Base-by-base conservation (phyloP, 2,888 invertebrate species). In the Thera obeliscata region DNA sequence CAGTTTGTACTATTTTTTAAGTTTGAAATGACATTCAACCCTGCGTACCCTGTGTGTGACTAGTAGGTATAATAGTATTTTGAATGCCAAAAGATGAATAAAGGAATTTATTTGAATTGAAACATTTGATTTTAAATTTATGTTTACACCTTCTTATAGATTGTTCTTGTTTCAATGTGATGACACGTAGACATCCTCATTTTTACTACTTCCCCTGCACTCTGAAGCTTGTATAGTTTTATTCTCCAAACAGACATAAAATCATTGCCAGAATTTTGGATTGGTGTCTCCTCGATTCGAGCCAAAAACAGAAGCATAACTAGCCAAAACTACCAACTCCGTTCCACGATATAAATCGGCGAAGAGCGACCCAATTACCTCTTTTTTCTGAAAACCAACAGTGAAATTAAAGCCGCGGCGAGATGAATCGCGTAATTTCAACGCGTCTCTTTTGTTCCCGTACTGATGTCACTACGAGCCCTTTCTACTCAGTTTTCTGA, bases 401-500 rank as follows among this genome's bases (percentile, higher is more conserved):
- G 79, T 81, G 82, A 82, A 85, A 88, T 88, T 88, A 87, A 86
- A 88, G 82, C 56, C 56, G 22, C 80, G 77, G 75, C 67, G 66
- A 84, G 86, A 90, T 88, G 87, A 87, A 88, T 88, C 84, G 87
- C 81, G 88, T 87, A 87, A 90, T 90, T 89, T 86, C 82, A 87
- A 86, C 86, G 80, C 65, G 69, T 71, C 74, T 81, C 84, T 83
- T 89, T 89, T 88, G 87, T 87, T 85, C 80, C 58, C 70, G 74
- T 76, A 61, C 81, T 81, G 81, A 86, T 85, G 85, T 86, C 85
- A 83, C 81, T 81, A 76, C 74, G 75, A 76, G 74, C 67, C 70
- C 65, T 70, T 71, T 78, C 74, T 76, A 78, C 78, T 75, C 75
- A 77, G 70, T 75, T 74, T 78, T 78, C 71, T 75, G 79, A 80